These are phyloP conservation scores for Odontocolon sp. DNA, from an alignment of 2,888 invertebrate genomes.

Conservation along the genomic window DNA sequence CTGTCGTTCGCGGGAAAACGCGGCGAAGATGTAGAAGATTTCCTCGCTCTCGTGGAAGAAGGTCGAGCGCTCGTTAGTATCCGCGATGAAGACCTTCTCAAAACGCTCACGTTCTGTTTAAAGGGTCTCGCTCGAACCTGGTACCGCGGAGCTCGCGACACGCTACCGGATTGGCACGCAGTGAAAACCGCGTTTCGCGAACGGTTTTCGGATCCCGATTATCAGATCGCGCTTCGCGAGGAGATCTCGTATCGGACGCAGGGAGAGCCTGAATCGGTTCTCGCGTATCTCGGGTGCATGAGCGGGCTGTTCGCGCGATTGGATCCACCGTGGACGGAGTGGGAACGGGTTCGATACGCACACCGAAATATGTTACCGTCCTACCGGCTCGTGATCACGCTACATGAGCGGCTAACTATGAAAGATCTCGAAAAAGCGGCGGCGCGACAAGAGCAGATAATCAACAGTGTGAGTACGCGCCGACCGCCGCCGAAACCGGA, in stretches of 20 bases:
- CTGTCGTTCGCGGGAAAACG: slow-evolving; percentile 17
- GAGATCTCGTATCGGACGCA: slow-evolving; percentile 29
- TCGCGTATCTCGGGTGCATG: slow-evolving; percentile 28
- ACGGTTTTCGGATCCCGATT: slow-evolving; percentile 25
- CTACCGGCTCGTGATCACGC: neutral
- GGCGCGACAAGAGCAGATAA: slow-evolving; percentile 1
- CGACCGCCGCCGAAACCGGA: slow-evolving; percentile 8
- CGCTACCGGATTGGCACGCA: neutral
- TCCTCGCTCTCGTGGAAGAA: slow-evolving; percentile 30
- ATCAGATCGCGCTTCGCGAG: slow-evolving; percentile 37
- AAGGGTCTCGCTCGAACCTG: neutral
- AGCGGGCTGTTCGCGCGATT: slow-evolving; percentile 17
- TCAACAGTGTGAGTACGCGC: neutral
- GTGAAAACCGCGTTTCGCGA: slow-evolving; percentile 8
- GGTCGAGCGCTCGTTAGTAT: slow-evolving; percentile 2
- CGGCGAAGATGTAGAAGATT: slow-evolving; percentile 19
- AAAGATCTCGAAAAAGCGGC: neutral
- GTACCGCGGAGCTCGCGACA: slow-evolving; percentile 8
- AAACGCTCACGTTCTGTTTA: slow-evolving; percentile 8
- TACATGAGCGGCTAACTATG: slow-evolving; percentile 6
- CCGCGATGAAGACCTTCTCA: slow-evolving; percentile 5
- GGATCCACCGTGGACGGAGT: slow-evolving; percentile 6
- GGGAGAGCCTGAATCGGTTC: slow-evolving; percentile 9
- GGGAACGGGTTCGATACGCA: slow-evolving; percentile 14
- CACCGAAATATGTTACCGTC: slow-evolving; percentile 27